Evolutionary conservation across 30 jellyfish, hydroid and myxozoan genomes (phyloP), one percentile per base, ranked within the genome.

Genomic region (Morbakka virulenta): DNA sequence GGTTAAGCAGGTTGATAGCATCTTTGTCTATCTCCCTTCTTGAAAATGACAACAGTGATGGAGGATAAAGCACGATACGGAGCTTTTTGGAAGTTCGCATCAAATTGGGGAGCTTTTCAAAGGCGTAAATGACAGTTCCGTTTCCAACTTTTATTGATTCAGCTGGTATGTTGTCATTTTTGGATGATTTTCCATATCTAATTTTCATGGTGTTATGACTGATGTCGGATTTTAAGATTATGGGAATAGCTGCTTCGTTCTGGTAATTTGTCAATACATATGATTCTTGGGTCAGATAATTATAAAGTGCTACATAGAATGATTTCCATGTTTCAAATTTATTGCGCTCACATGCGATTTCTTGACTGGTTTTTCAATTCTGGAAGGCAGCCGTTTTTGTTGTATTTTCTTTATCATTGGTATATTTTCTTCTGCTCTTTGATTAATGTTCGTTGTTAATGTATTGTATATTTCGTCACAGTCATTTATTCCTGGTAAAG

Each of bases 191-290:
- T 53, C 22, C 69, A 53, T 11, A 53, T 53, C 25, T 53, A 28
- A 53, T 53, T 53, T 53, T 20, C 69, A 20, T 53, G 69, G 25
- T 53, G 23, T 53, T 53, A 53, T 53, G 69, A 53, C 69, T 53
- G 69, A 53, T 53, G 12, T 20, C 69, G 21, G 69, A 53, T 47
- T 47, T 47, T n/a, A 47, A 47, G 61, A 47, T 53, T 32, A 53
- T 53, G 72, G 72, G 72, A 61, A 61, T 61, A 61, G 72, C 72
- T 61, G 47, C 35, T 61, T 61, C 72, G 4, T 61, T 23, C 51
- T 61, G 72, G 72, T 35, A 61, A 61, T 61, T 35, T 61, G 28
- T 61, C 72, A 61, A 22, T 61, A 61, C 72, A 11, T 61, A 32
- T 61, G 72, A 35, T 61, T 61, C 72, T 61, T 6, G 35, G 28